Percentiles rank a stretch among this genome's conserved stretches.
Conservation (phyloP, 2,888 invertebrate genomes). For the Neocrepidodera transversa region DNA sequence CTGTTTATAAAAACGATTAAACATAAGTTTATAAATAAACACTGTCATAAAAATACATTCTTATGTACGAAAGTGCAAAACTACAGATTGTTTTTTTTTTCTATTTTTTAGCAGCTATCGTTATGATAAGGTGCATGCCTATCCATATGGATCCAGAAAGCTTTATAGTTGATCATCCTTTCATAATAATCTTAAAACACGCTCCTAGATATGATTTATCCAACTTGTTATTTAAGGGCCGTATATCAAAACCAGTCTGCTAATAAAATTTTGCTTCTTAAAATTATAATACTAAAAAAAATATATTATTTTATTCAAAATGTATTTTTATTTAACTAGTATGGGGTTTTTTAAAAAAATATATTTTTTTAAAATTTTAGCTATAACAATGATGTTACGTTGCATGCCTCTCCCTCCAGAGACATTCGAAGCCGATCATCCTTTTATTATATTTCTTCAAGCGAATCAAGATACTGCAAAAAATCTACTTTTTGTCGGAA, state of each 20-base stretch:
- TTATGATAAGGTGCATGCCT: conserved; percentile 14
- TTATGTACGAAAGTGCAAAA: too few relatives aligned
- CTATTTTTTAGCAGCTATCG: not conserved
- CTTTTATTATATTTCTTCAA: conserved; percentile 21
- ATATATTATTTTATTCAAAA: too few relatives aligned
- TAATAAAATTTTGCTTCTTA: too few relatives aligned
- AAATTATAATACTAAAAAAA: too few relatives aligned
- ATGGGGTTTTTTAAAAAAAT: too few relatives aligned
- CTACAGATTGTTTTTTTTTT: too few relatives aligned
- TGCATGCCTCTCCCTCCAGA: conserved; percentile 18
- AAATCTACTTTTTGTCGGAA: conserved; percentile 12
- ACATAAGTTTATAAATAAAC: not conserved
- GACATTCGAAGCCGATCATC: conserved; percentile 25
- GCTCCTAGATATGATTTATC: not conserved
- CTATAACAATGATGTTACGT: conserved; percentile 11
- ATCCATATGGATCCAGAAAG: conserved; percentile 17
- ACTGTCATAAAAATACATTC: too few relatives aligned
- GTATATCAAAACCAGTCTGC: not conserved
- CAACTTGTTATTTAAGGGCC: not conserved
- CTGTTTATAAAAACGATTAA: not conserved
- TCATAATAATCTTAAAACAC: conserved; percentile 29
- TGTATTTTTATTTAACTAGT: too few relatives aligned
- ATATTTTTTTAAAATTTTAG: too few relatives aligned
- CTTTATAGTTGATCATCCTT: conserved; percentile 37
- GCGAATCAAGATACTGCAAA: not conserved